Evolutionary conservation across 1,140 invertebrate species (phyloP).

Genomic region (Coptotermes formosanus): DNA sequence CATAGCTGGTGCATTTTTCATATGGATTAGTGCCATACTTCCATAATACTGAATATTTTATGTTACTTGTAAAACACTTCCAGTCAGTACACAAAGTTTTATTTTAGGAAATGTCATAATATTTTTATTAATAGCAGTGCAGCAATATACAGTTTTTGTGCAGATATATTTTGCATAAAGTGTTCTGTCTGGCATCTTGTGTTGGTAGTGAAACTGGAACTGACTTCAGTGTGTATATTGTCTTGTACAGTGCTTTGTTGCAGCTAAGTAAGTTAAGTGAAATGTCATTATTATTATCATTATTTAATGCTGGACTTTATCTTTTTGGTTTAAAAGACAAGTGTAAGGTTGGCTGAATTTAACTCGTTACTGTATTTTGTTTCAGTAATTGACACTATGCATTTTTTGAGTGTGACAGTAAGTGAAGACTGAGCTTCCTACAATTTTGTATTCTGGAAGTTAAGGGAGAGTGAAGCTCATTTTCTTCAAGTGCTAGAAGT

Average conservation of each 20-base stretch:
- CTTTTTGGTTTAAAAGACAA: background rate
- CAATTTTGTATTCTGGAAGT: background rate
- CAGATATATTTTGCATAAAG: background rate
- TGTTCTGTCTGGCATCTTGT: background rate
- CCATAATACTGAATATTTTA: background rate
- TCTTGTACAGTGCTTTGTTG: conserved; percentile 18
- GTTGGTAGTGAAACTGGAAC: background rate
- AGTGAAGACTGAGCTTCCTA: background rate
- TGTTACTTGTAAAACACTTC: background rate
- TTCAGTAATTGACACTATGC: background rate
- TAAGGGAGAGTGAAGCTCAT: background rate
- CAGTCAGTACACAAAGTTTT: background rate
- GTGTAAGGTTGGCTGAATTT: background rate
- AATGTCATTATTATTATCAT: background rate
- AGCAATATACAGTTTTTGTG: background rate
- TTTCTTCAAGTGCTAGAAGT: conserved; percentile 23
- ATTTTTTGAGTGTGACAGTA: background rate
- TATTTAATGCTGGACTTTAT: background rate
- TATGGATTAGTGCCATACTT: conserved; percentile 11
- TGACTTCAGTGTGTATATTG: background rate
- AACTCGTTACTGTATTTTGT: background rate
- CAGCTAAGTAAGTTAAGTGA: background rate
- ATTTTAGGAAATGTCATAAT: background rate
- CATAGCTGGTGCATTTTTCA: background rate
- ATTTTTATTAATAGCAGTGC: background rate